Evolutionary conservation across 1,140 invertebrate genomes (phyloP), one percentile per base, ranked within the genome.

Genomic region (Lasioglossum albipes): DNA sequence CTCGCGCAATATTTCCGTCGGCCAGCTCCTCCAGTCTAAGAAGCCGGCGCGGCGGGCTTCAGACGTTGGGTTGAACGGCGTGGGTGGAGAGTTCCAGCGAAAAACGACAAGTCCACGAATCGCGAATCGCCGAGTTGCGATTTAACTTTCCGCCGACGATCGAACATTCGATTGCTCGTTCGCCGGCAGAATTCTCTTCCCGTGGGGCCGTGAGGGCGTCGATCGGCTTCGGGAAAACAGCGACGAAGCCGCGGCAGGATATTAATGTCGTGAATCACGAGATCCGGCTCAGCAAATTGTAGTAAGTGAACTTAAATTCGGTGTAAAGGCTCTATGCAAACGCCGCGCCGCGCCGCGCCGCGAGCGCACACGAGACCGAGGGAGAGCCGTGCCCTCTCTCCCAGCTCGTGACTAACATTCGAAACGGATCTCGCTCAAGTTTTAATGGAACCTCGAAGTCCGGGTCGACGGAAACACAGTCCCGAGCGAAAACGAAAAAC

Each of bases 381-480:
- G 5, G 36, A 36, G 36, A 36, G 2, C 36, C 36, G 36, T 36
- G 36, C 36, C 36, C 52, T 1, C 52, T 13, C 42, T 4, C 4
- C 2, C 31, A 12, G 75, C 59, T 74, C 77, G 77, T 79, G 77
- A 74, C 77, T 74, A 79, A 79, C 77, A 74, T 74, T 67, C 77
- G 70, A 74, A 79, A 74, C 62, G 77, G 67, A 74, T 79, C 18
- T 27, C 70, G 5, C 10, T n/a, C 4, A 79, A 79, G 70, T 79
- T 79, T 79, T 79, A 74, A 74, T 74, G 77, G 52, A 79, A 79
- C 70, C 66, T 67, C 41, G 62, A 67, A 67, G 71, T 67, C 66
- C 36, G 42, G 62, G 45, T 57, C 41, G n/a, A 20, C 22, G 71
- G 16, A 74, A 79, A 79, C 22, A 54, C n/a, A 31, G 57, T 20